Percentiles rank a stretch among this genome's conserved stretches.
These are phyloP conservation scores for Leiothrix lutea DNA, from an alignment of 2,113 vertebrate species.

Conservation along the genomic window DNA sequence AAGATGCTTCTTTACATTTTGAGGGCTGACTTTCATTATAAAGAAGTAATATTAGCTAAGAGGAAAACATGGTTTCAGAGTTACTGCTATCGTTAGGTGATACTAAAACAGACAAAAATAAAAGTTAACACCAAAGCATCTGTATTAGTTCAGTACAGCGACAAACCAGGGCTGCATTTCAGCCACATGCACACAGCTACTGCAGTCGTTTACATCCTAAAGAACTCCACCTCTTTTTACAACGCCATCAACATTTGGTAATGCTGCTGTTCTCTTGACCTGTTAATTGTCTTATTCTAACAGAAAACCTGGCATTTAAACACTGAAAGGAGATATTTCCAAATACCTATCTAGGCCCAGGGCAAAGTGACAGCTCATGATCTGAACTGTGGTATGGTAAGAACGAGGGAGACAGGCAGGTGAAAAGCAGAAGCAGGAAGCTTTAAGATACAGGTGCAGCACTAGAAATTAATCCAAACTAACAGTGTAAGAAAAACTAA, in stretches of 20 bases:
- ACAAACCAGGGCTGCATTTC: neutral
- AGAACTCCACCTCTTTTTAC: neutral
- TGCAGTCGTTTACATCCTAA: neutral
- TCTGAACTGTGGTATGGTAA: neutral
- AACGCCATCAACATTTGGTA: neutral
- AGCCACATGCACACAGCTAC: neutral
- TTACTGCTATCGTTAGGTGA: neutral
- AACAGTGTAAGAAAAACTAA: neutral
- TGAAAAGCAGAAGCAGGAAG: neutral
- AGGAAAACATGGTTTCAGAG: slow-evolving; percentile 7
- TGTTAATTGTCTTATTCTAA: neutral
- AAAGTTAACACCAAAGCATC: neutral
- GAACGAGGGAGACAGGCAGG: neutral
- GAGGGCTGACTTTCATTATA: neutral
- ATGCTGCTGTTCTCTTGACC: neutral
- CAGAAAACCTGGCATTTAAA: neutral
- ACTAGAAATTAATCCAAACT: neutral
- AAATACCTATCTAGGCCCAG: neutral
- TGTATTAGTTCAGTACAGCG: neutral
- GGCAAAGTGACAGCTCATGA: neutral
- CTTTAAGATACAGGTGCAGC: neutral
- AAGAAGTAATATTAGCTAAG: neutral
- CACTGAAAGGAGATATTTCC: neutral
- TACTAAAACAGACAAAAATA: neutral
- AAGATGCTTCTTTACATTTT: slow-evolving; percentile 32